A percentile compares a stretch with the other conserved stretches of the same genome.
Evolutionary conservation across 2,797 vertebrate genomes (phyloP).

Genomic region (Graptemys geographica): DNA sequence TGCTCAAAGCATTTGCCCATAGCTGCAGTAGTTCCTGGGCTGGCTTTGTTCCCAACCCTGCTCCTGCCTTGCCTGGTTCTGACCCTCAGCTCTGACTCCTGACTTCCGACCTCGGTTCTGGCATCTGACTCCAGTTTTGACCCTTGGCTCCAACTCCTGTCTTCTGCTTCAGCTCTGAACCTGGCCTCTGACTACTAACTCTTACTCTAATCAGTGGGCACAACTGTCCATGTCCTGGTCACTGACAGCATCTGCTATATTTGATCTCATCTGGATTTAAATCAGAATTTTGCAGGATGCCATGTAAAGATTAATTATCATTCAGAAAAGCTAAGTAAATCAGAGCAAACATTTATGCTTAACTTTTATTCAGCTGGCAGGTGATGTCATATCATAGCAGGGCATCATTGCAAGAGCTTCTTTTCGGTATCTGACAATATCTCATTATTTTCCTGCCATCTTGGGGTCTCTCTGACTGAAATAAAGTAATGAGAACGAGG

Average conservation of each 20-base stretch:
- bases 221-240: background rate
- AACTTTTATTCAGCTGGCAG: background rate
- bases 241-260: background rate
- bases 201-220: background rate
- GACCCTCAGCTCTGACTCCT: background rate
- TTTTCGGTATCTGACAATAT: background rate
- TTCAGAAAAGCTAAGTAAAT: background rate
- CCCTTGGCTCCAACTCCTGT: background rate
- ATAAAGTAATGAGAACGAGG: background rate
- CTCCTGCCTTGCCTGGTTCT: background rate
- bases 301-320: slow-evolving; percentile 27
- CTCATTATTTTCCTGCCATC: background rate
- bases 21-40: background rate
- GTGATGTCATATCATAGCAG: background rate
- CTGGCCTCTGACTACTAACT: background rate
- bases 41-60: background rate
- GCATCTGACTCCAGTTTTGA: background rate
- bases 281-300: background rate
- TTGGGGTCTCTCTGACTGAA: background rate
- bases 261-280: slow-evolving; percentile 43
- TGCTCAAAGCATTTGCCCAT: background rate
- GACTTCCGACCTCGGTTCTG: background rate
- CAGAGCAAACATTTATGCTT: background rate
- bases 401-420: background rate
- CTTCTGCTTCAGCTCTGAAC: background rate